Base-by-base conservation (phyloP, 2,113 vertebrate species). In the Poeciliopsis turrubarensis region DNA sequence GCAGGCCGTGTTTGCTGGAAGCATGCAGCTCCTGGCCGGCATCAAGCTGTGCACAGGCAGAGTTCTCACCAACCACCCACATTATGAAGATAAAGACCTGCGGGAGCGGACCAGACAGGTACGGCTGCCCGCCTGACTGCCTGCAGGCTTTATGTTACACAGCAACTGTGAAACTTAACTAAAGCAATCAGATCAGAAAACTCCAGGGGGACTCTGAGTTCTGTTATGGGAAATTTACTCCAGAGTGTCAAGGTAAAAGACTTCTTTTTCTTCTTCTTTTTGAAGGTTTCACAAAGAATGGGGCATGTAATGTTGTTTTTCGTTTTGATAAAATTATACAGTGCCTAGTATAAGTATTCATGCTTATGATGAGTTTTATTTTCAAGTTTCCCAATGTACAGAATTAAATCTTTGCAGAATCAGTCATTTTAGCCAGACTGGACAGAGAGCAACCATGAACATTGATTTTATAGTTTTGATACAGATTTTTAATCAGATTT, bases 11-110 rank as follows among this genome's bases (percentile, higher is more conserved):
- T 98, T 99, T 87, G 98, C 97, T 30, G 98, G 98, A 75, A 99
- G 97, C 93, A 99, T 99, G 98, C 98, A 99, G 93, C 91, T 99
- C 54, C 91, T 99, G 91, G 98, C 98, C 0, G 98, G 97, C 75
- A 96, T 99, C 88, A 99, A 99, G 88, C 95, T 99, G 87, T 99
- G 98, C 91, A 99, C 98, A 0, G 97, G 97, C 29, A 92, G 98
- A 87, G 94, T 95, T 67, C 91, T 98, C 79, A 99, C 98, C 83
- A 99, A 99, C 92, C 98, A 99, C 81, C 98, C 98, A 1, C 98
- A 99, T 91, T 99, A 98, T 0, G 98, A 99, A 86, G 97, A 99
- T 88, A 96, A 94, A 80, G 89, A 92, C 76, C 94, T 99, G 79
- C 93, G 98, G 86, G 97, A 99, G 79, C 94, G 98, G 70, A 99